Conservation (phyloP, 2,888 invertebrate genomes). For the Balanococcus diminutus region DNA sequence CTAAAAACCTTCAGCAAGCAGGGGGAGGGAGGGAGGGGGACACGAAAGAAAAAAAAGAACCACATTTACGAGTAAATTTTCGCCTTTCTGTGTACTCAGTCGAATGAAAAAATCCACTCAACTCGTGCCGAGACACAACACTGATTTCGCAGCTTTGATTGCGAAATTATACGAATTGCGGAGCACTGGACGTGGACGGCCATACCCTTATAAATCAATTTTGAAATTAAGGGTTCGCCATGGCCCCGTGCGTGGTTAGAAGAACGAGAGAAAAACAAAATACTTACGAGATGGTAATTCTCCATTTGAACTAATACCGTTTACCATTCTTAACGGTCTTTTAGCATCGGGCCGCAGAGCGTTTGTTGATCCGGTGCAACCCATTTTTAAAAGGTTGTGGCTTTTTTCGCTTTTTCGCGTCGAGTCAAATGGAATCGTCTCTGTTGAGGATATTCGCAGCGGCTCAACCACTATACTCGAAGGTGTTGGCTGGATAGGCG, state of each 20-base stretch:
- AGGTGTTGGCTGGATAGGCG: not conserved
- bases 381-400: conserved; percentile 38
- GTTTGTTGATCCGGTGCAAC: conserved; percentile 54
- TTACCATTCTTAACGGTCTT: conserved; percentile 43
- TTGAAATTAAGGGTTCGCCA: not conserved
- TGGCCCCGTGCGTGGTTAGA: not conserved
- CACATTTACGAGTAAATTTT: not conserved
- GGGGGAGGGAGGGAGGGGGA: no score
- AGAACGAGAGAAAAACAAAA: not conserved
- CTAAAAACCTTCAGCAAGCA: no score
- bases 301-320: not conserved
- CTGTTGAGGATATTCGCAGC: not conserved
- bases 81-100: not conserved
- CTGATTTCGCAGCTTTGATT: not conserved
- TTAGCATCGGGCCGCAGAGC: conserved; percentile 38
- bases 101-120: not conserved
- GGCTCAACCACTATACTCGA: not conserved
- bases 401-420: not conserved
- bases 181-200: not conserved
- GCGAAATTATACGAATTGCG: not conserved
- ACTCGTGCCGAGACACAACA: not conserved
- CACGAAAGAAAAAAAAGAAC: no score
- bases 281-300: conserved; percentile 50
- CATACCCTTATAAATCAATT: conserved; percentile 2
- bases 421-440: not conserved